Conservation (phyloP, 2,113 vertebrate genomes). For the Leptosomus discolor region DNA sequence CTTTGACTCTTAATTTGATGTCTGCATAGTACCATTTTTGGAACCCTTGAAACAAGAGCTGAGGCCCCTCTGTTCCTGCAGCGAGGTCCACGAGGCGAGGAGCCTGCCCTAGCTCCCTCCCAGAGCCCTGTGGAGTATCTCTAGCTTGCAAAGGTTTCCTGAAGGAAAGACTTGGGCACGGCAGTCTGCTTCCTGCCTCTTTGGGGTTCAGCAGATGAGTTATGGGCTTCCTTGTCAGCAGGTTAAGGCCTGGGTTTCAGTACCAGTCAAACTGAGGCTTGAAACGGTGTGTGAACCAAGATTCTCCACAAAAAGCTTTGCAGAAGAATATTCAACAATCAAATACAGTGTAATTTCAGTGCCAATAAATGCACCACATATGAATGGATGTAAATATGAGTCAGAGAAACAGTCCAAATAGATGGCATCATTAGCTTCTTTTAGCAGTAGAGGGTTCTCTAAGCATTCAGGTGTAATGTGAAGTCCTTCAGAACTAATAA, state of each 20-base stretch:
- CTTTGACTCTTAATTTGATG: background rate
- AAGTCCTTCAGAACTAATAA: background rate
- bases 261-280: background rate
- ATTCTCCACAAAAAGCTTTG: background rate
- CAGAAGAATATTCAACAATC: background rate
- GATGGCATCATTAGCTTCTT: background rate
- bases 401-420: background rate
- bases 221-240: background rate
- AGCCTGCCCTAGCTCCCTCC: background rate
- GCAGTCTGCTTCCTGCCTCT: background rate
- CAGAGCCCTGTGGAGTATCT: background rate
- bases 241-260: background rate
- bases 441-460: background rate
- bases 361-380: background rate
- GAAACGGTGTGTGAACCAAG: background rate
- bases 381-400: background rate
- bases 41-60: background rate
- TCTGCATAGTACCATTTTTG: background rate
- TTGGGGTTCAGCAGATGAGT: background rate
- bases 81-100: background rate
- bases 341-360: background rate
- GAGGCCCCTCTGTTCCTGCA: background rate
- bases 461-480: background rate
- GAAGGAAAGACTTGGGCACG: background rate
- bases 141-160: background rate